A percentile compares a stretch with the other conserved stretches of the same genome.
These are phyloP conservation scores for Hanleya hanleyi DNA, from an alignment of 2,888 invertebrate species.

Conservation along the genomic window DNA sequence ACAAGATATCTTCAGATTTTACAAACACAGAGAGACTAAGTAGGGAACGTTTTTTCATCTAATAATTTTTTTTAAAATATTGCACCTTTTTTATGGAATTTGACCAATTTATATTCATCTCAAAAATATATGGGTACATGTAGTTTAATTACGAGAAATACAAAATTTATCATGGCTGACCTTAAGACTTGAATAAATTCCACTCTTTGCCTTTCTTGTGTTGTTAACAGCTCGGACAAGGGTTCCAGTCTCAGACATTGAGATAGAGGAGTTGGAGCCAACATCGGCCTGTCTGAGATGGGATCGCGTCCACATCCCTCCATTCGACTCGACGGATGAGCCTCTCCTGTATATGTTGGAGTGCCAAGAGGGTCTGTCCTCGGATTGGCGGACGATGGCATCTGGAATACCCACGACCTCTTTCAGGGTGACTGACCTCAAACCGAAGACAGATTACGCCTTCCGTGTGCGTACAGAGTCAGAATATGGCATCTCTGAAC, in stretches of 20 bases:
- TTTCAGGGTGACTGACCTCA: slow-evolving; percentile 57
- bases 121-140: no score
- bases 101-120: no score
- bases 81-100: no score
- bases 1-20: no score
- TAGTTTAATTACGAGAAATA: no score
- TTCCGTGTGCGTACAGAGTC: slow-evolving; percentile 97
- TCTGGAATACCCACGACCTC: slow-evolving; percentile 63
- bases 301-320: slow-evolving; percentile 15
- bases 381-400: slow-evolving; percentile 63
- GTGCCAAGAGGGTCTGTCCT: slow-evolving; percentile 77
- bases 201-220: no score
- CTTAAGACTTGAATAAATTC: no score
- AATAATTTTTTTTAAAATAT: no score
- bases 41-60: no score
- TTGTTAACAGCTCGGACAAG: neutral
- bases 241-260: slow-evolving; percentile 56
- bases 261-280: slow-evolving; percentile 58
- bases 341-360: slow-evolving; percentile 86
- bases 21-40: no score
- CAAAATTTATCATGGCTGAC: no score
- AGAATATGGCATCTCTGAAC: slow-evolving; percentile 95
- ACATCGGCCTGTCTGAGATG: slow-evolving; percentile 5
- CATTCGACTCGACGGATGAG: neutral
- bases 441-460: slow-evolving; percentile 85